Percentiles rank a stretch among this genome's conserved stretches.
phyloP scores from a whole-genome alignment of 92 coral and sea anemone genomes.

The Plumapathes pennacea region DNA sequence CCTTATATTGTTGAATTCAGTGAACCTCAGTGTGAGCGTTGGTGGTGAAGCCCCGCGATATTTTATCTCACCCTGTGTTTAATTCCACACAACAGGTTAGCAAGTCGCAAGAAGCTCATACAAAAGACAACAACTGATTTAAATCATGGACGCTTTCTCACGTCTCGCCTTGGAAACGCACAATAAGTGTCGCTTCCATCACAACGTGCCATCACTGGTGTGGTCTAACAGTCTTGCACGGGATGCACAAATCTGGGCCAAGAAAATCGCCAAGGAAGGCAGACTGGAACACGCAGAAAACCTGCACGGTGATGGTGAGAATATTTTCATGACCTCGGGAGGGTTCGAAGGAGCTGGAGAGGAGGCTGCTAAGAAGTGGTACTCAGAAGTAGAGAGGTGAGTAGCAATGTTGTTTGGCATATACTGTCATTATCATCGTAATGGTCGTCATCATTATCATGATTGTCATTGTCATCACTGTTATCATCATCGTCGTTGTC shows the following conservation, averaged over 20 bases:
- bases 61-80: no score
- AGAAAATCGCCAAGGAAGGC: conserved; percentile 71
- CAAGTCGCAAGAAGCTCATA: no score
- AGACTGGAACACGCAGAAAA: conserved; percentile 62
- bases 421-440: neutral
- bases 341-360: conserved; percentile 54
- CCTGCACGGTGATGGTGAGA: conserved; percentile 71
- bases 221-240: conserved; percentile 85
- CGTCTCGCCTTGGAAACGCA: conserved; percentile 59
- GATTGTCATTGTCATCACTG: no score
- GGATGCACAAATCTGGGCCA: conserved; percentile 87
- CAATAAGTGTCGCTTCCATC: conserved; percentile 76
- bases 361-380: conserved; percentile 69
- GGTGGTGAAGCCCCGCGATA: no score
- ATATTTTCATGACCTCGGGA: conserved; percentile 65
- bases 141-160: conserved; percentile 48
- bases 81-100: no score
- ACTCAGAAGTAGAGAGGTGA: conserved; percentile 61
- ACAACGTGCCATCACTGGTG: conserved; percentile 77
- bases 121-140: no score
- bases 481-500: neutral
- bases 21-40: no score
- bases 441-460: no score
- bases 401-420: conserved; percentile 5
- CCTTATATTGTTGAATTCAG: no score